Evolutionary conservation across 2,888 invertebrate genomes (phyloP).

Genomic region (Andrena marginata): DNA sequence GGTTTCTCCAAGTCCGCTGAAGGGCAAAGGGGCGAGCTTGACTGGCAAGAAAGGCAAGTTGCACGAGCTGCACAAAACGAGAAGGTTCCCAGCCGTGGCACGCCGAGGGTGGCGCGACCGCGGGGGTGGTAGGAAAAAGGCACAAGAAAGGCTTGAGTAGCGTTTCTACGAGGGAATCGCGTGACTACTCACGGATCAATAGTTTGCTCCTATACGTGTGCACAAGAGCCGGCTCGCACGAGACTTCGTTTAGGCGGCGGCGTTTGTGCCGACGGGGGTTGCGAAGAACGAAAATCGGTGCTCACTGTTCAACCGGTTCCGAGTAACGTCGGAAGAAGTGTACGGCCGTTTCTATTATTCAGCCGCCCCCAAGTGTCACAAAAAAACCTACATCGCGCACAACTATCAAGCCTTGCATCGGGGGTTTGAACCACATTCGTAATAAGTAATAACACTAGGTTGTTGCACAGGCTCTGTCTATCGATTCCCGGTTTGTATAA

Average conservation of each 20-base stretch:
- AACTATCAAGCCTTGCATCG: background rate
- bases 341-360: constrained; percentile 5
- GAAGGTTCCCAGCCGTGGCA: constrained; percentile 44
- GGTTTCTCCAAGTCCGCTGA: background rate
- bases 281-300: constrained; percentile 46
- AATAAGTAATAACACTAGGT: background rate
- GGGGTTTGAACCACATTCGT: background rate
- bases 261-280: constrained; percentile 38
- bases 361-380: background rate
- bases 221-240: constrained; percentile 59
- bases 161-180: constrained; percentile 84
- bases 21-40: background rate
- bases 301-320: constrained; percentile 23
- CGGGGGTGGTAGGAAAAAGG: constrained; percentile 67
- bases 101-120: constrained; percentile 35
- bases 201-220: constrained; percentile 78
- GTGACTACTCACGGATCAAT: constrained; percentile 84
- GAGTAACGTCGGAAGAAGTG: constrained; percentile 1
- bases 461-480: background rate
- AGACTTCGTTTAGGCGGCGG: constrained; percentile 63
- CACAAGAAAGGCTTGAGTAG: constrained; percentile 82
- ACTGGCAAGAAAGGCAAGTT: constrained; percentile 18
- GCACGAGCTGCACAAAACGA: constrained; percentile 34
- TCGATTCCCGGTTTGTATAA: background rate
- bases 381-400: background rate